These are phyloP conservation scores for Orchesella flavescens DNA, from an alignment of 2,888 invertebrate genomes.

Conservation along the genomic window DNA sequence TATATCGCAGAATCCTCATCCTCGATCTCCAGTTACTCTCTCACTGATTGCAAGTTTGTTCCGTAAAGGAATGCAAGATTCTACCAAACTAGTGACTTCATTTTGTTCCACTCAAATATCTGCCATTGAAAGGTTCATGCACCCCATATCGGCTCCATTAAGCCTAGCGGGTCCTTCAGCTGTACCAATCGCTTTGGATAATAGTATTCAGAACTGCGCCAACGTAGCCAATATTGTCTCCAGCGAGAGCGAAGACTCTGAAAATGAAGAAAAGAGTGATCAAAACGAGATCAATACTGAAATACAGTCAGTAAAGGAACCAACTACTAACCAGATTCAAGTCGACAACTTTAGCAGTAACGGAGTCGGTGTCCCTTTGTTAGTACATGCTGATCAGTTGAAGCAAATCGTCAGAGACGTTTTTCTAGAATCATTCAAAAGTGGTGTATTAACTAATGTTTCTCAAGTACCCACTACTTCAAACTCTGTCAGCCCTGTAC, in stretches of 20 bases:
- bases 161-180: slow-evolving; percentile 18
- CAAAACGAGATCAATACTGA: not conserved
- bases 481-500: too few species aligned
- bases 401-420: too few species aligned
- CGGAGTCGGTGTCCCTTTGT: too few species aligned
- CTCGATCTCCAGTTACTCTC: slow-evolving; percentile 32
- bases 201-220: not conserved
- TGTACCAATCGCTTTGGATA: slow-evolving; percentile 1
- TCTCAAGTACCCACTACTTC: too few species aligned
- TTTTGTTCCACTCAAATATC: slow-evolving; percentile 29
- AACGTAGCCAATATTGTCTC: not conserved
- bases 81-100: slow-evolving; percentile 29
- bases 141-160: slow-evolving; percentile 53
- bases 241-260: not conserved
- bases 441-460: too few species aligned
- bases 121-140: slow-evolving; percentile 57
- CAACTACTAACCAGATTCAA: too few species aligned
- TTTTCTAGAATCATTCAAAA: too few species aligned
- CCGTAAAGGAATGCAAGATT: slow-evolving; percentile 42
- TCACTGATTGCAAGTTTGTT: slow-evolving; percentile 34
- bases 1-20: slow-evolving; percentile 39
- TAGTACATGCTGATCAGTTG: too few species aligned
- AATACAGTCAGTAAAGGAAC: not conserved
- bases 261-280: not conserved
- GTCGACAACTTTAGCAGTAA: too few species aligned